Percentiles rank a stretch among this genome's conserved stretches.
Conservation (phyloP, 1,140 invertebrate genomes). For the Aplysia californica region DNA sequence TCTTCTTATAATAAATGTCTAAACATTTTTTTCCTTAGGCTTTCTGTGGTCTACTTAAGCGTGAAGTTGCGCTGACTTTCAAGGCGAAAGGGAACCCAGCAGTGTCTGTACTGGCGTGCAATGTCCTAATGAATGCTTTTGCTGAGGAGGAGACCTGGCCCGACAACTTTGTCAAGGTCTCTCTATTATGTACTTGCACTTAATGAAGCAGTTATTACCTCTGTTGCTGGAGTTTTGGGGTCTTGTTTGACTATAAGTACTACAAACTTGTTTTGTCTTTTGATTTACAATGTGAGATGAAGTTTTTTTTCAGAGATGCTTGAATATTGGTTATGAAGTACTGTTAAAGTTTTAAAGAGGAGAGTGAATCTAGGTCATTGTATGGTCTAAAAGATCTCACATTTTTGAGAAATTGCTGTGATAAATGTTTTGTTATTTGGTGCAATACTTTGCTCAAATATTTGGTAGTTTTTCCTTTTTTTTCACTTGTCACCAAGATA, state of each 20-base stretch:
- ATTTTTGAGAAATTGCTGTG: no score
- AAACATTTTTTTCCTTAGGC: conserved; percentile 48
- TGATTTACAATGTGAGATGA: no score
- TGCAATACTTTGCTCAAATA: neutral
- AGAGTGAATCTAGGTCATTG: no score
- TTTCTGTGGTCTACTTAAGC: conserved; percentile 82
- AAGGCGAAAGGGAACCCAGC: conserved; percentile 80
- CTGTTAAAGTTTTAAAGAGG: no score
- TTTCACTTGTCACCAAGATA: no score
- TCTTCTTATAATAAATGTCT: neutral
- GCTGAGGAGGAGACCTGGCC: conserved; percentile 74
- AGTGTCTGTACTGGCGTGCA: conserved; percentile 86
- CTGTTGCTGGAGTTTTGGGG: neutral
- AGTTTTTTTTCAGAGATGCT: no score
- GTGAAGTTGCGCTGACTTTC: conserved; percentile 79
- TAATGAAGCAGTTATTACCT: neutral
- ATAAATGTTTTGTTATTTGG: no score
- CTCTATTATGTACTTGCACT: neutral
- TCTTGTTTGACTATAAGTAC: no score
- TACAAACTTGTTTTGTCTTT: no score
- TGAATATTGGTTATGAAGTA: no score
- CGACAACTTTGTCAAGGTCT: conserved; percentile 71
- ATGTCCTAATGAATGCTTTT: conserved; percentile 85
- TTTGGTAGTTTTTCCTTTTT: neutral
- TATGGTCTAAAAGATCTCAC: no score